Base-by-base conservation (phyloP, 1,140 invertebrate genomes). In the Lepidurus packardi region DNA sequence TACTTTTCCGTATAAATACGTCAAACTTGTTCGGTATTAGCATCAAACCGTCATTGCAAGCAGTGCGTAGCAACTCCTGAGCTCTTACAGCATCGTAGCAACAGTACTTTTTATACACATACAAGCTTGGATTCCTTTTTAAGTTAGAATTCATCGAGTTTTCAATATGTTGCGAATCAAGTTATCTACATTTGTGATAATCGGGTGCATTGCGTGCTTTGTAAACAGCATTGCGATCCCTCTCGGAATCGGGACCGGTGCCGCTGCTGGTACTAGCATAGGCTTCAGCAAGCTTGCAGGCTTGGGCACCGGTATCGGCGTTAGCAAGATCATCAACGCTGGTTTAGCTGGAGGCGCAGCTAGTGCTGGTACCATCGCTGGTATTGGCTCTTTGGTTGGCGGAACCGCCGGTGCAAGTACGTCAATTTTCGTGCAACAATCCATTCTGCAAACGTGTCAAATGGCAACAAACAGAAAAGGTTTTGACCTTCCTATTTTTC, bases 161-260 rank as follows among this genome's bases (percentile, higher is more conserved):
- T 16, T 65, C 53, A 65, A 7, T 21, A 65, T 65, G 53, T 65
- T 65, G 8, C 53, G 53, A 7, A n/a, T 65, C 53, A 65, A 65
- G 53, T 65, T 65, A n/a, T 65, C 53, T 9, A 21, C 53, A 5
- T 65, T 65, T 13, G 53, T 65, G 53, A 4, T 65, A 13, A 65
- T 65, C 53, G 53, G 53, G 53, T 65, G 53, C 53, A 65, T 65
- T n/a, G 5, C n/a, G 53, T 65, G 53, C 53, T 65, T 65, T 8
- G 53, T 21, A 21, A 13, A 65, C 8, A 65, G 53, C 53, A 21
- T 65, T 16, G 16, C 21, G 7, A n/a, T 65, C 16, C 53, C 53
- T 13, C 16, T 21, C 53, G 53, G 16, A 7, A 21, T 65, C 21
- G 53, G 53, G 21, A 65, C 53, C 16, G 53, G 53, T 21, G 53